These are phyloP conservation scores for Telmatherina bonti DNA, from an alignment of 2,797 vertebrate genomes.

Conservation along the genomic window DNA sequence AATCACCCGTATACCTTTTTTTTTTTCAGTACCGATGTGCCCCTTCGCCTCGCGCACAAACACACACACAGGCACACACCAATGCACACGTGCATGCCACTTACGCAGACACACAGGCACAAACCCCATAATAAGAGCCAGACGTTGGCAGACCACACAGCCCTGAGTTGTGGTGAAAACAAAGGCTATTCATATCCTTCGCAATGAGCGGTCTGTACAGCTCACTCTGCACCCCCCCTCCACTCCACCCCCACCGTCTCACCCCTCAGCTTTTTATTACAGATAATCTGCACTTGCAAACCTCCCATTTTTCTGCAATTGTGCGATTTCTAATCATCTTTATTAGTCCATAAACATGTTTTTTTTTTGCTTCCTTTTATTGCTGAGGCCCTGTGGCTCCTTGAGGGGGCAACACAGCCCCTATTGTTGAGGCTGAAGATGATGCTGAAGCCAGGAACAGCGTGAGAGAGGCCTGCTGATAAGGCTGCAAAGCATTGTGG, in stretches of 20 bases:
- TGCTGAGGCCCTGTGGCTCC: conserved; percentile 57
- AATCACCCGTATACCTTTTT: conserved; percentile 60
- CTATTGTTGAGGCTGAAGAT: conserved; percentile 69
- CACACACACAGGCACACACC: conserved; percentile 62
- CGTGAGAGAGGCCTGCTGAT: conserved; percentile 68
- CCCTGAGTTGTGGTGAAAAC: conserved; percentile 86
- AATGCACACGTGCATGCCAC: conserved; percentile 80
- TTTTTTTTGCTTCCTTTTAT: conserved; percentile 63
- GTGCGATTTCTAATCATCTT: conserved; percentile 82
- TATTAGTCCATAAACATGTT: conserved; percentile 80
- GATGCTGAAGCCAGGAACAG: conserved; percentile 64
- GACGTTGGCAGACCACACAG: conserved; percentile 86
- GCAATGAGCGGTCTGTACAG: conserved; percentile 83
- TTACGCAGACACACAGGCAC: conserved; percentile 82
- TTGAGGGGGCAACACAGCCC: conserved; percentile 68
- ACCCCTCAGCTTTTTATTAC: conserved; percentile 80
- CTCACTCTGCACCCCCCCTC: conserved; percentile 58
- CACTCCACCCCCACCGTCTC: conserved; percentile 57
- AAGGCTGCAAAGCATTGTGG: conserved; percentile 70
- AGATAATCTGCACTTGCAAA: conserved; percentile 80
- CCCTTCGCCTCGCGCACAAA: conserved; percentile 37
- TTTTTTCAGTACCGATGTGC: conserved; percentile 41
- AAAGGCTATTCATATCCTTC: conserved; percentile 87
- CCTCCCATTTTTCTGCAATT: conserved; percentile 77
- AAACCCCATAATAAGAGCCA: conserved; percentile 88